Evolutionary conservation across 2,113 vertebrate species (phyloP), one percentile per base, ranked within the genome.

Genomic region (Pimephales promelas): DNA sequence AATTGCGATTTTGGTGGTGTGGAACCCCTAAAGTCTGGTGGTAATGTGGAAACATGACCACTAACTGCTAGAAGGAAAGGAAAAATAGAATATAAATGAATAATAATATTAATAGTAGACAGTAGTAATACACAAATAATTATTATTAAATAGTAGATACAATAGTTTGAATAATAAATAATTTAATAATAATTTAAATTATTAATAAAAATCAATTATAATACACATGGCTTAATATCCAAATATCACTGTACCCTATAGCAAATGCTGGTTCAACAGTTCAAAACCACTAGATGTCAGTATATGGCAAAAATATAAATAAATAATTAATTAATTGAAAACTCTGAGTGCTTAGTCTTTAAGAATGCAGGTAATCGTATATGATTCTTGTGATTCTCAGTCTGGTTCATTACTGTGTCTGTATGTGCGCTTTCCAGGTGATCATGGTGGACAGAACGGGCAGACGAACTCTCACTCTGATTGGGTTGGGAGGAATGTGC

Each of bases 401-500:
- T 45, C 31, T 10, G 78, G 40, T 81, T 64, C 54, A 79, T 70
- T 26, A 45, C 28, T 82, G 40, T 83, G 61, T 83, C 24, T 54
- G 52, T 7, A 54, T 22, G 52, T 1, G 52, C 3, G 52, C 20
- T 83, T 79, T 87, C 28, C 45, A 99, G 97, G 95, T 99, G 11
- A 91, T 94, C 4, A 90, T 99, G 34, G 96, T 99, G 86, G 98
- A 99, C 88, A 95, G 89, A 85, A 94, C 96, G 0, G 98, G 98
- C 40, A 93, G 98, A 57, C 90, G 97, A 10, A 96, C 95, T 0
- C 90, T 99, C 81, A 95, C 94, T 87, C 86, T 99, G 10, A 89
- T 90, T 3, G 98, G 98, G 40, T 91, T 98, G 83, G 88, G 87
- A 54, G 98, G 97, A 36, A 99, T 99, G 97, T 94, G 96, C 82